Evolutionary conservation across 2,888 invertebrate genomes (phyloP), one percentile per base, ranked within the genome.

Genomic region (Coremacera marginata): DNA sequence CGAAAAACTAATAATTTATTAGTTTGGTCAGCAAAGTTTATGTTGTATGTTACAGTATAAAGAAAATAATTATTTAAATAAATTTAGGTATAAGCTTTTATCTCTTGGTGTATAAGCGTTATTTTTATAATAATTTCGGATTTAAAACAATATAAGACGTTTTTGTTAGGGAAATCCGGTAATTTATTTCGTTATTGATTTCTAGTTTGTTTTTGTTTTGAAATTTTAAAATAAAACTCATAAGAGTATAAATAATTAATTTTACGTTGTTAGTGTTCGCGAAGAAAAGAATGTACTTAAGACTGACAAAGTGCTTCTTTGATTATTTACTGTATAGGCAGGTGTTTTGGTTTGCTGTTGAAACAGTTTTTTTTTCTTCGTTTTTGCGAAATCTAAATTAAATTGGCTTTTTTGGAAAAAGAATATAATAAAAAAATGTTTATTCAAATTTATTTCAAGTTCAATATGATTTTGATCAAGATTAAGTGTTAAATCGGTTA

Each of bases 291-390:
- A 37, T 75, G 44, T 68, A 62, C 62, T 51, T 51, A 76, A 76
- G 75, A 76, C 75, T 76, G 75, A 76, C 60, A 34, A 76, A 51
- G 16, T 70, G 62, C 63, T 76, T 70, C 52, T 70, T 70, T 62
- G 11, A 51, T 8, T 62, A 25, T 72, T 51, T 27, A 16, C 49
- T n/a, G 67, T 67, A 37, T 71, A 57, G 44, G 14, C 55, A 70
- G 55, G 55, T 55, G 71, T 25, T 57, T 71, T 27, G 57, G 73
- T 73, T 73, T 51, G 31, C 73, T 73, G 73, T 73, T 73, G 65
- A 16, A 51, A 62, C 4, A n/a, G 19, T 67, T 1, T 51, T 44
- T 37, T 72, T 44, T 51, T 44, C 25, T 72, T 44, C 49, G 72
- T 72, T 72, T n/a, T n/a, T n/a, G n/a, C n/a, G n/a, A n/a, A 31